Conservation (phyloP, 2,888 invertebrate species). For the Xiphydria camelus region DNA sequence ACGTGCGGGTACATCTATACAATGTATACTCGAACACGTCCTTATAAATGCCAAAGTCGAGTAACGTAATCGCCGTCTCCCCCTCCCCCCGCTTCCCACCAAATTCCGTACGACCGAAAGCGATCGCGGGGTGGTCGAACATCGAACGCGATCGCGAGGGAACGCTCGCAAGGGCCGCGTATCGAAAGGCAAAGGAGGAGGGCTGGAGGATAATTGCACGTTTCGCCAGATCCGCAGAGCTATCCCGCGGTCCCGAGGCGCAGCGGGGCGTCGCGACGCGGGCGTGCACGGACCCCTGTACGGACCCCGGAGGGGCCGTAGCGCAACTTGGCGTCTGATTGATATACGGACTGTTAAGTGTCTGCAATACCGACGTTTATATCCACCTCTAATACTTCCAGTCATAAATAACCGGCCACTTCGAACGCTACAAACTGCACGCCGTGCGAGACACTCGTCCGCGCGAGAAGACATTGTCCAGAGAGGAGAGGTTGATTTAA, state of each 20-base stretch:
- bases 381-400: conserved; percentile 53
- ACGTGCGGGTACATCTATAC: no score
- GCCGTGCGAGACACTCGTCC: background rate
- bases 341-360: conserved; percentile 59
- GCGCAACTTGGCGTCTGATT: conserved; percentile 51
- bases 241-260: conserved; percentile 24
- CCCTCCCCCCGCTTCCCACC: no score
- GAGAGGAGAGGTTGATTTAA: conserved; percentile 13
- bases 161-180: no score
- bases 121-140: no score
- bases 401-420: conserved; percentile 54
- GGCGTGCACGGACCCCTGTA: conserved; percentile 20
- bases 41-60: no score
- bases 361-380: conserved; percentile 57
- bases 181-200: background rate
- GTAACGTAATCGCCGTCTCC: no score
- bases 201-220: conserved; percentile 26
- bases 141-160: no score
- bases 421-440: conserved; percentile 28
- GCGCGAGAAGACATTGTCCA: conserved; percentile 26
- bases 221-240: conserved; percentile 32
- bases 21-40: no score
- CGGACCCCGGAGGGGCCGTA: conserved; percentile 35
- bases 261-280: conserved; percentile 36
- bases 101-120: no score